Evolutionary conservation across 2,888 invertebrate species (phyloP).

Genomic region (Autographa gamma): DNA sequence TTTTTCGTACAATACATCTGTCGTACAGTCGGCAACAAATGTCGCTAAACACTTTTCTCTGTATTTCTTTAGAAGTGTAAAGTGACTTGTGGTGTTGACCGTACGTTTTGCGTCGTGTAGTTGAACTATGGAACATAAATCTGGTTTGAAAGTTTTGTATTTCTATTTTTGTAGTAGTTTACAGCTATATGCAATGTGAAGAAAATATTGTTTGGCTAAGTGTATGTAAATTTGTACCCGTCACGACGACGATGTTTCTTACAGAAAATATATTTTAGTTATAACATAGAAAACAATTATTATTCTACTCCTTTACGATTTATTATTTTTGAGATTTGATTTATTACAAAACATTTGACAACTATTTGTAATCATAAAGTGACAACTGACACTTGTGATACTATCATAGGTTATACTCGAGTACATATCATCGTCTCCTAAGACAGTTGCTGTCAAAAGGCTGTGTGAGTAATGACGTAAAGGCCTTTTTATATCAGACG

Average conservation of each 20-base stretch:
- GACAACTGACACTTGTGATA: constrained; percentile 10
- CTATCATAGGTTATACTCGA: neutral
- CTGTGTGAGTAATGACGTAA: constrained; percentile 14
- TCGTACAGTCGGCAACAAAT: neutral
- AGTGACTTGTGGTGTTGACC: constrained; percentile 1
- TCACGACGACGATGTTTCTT: too few relatives aligned
- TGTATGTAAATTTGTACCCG: too few relatives aligned
- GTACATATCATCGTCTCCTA: constrained; percentile 3
- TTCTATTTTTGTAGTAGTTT: neutral
- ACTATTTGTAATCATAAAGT: constrained; percentile 4
- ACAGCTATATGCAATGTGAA: neutral
- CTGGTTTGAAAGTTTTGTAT: neutral
- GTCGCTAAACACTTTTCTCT: neutral
- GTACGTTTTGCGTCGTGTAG: neutral
- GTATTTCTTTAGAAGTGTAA: neutral
- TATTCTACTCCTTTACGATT: too few relatives aligned
- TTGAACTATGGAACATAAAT: neutral
- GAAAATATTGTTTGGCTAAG: neutral
- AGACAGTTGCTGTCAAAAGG: constrained; percentile 11
- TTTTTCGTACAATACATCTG: neutral
- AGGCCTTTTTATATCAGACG: constrained; percentile 9
- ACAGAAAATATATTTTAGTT: too few relatives aligned
- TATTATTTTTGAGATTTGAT: too few relatives aligned
- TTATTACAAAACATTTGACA: constrained; percentile 3
- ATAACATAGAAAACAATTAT: too few relatives aligned